Evolutionary conservation across 2,797 vertebrate genomes (phyloP), one percentile per base, ranked within the genome.

Genomic region (Macropus fuliginosus): DNA sequence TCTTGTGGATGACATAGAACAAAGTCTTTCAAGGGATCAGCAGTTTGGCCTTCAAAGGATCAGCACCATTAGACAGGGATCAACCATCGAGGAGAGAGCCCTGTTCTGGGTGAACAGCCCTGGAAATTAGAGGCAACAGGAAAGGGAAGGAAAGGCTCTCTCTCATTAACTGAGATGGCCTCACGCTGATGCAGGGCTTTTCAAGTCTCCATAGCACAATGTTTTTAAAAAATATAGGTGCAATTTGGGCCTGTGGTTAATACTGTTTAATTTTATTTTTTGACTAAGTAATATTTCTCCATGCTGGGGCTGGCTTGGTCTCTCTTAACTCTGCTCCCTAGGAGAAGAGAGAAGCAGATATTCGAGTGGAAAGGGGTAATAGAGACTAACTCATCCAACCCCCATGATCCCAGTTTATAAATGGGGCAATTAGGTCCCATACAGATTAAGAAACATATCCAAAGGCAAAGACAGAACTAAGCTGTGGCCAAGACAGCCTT

Each of bases 191-290:
- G 0, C 29, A 0, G 0, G 54, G 92, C 93, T 40, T 96, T 91
- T 3, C 29, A 54, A 90, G 94, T 29, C 95, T 94, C 96, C 18
- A 54, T 93, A 95, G 96, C 91, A 92, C 55, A 0, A 40, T 91
- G 94, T 93, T 93, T 95, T 93, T 91, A 87, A 96, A 97, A 54
- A 97, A 97, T 97, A 98, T 56, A 95, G 95, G 95, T 94, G 96
- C 94, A 96, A 95, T 96, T 95, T 95, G 90, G 91, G 97, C 97
- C 95, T 95, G 92, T 92, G 97, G 92, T 97, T 97, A 97, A 94
- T 95, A 66, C 91, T 93, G 94, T 56, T 96, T 96, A 93, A 97
- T 95, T 97, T 95, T 96, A 93, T 55, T 93, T 96, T 93, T 91
- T 66, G 66, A 93, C 96, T 81, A 16, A 55, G 91, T 81, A 74